Evolutionary conservation across 2,797 vertebrate species (phyloP).

Genomic region (Triplophysa bombifrons): DNA sequence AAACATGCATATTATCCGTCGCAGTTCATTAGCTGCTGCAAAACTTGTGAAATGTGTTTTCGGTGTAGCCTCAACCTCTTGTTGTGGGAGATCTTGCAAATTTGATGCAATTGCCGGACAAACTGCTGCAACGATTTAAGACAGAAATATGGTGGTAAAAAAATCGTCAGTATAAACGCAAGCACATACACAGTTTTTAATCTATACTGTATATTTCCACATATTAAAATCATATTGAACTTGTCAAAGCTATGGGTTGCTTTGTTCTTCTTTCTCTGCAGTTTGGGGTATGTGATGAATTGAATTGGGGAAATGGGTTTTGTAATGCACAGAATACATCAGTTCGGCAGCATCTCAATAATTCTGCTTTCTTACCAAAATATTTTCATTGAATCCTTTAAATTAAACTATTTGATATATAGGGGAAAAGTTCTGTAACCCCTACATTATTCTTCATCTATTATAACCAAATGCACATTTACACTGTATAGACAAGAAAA

Average conservation of each 20-base stretch:
- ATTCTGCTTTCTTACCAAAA: not conserved
- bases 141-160: conserved; percentile 12
- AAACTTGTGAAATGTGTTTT: not conserved
- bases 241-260: no score
- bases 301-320: not conserved
- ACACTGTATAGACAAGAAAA: no score
- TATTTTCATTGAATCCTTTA: not conserved
- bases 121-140: conserved; percentile 24
- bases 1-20: no score
- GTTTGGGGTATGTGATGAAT: not conserved
- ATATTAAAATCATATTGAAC: no score
- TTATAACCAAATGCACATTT: no score
- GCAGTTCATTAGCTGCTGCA: no score
- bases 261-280: conserved; percentile 13
- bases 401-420: not conserved
- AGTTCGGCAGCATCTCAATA: no score
- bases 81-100: conserved; percentile 8
- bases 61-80: conserved; percentile 4
- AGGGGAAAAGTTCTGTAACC: not conserved
- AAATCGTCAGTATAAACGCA: not conserved
- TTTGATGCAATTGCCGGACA: conserved; percentile 15
- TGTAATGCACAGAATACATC: not conserved
- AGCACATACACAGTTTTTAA: not conserved
- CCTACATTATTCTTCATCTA: no score
- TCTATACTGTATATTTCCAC: no score